A percentile compares a stretch with the other conserved stretches of the same genome.
phyloP scores from a whole-genome alignment of 1,140 invertebrate genomes.

The Mercenaria mercenaria region DNA sequence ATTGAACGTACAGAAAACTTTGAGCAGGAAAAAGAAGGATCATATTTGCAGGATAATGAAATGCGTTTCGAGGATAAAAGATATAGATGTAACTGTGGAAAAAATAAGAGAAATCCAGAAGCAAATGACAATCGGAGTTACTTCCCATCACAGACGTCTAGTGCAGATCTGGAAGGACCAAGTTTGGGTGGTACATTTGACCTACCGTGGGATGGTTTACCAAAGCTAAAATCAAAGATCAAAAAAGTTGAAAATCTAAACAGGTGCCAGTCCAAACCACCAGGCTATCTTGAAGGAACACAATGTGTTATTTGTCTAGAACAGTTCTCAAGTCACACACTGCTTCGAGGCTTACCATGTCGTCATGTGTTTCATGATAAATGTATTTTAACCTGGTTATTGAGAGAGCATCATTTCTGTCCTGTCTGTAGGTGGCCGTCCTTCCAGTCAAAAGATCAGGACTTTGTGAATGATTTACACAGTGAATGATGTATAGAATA shows the following conservation, averaged over 20 bases:
- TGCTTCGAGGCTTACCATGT: constrained; percentile 88
- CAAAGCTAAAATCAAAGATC: not conserved
- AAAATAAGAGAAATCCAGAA: not conserved
- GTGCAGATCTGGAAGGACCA: not conserved
- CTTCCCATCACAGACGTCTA: not conserved
- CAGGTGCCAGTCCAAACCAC: constrained; percentile 45
- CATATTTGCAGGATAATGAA: not conserved
- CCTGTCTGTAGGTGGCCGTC: constrained; percentile 88
- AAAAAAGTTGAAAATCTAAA: constrained; percentile 34
- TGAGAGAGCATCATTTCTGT: constrained; percentile 87
- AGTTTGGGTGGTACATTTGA: constrained; percentile 2
- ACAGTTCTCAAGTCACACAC: constrained; percentile 82
- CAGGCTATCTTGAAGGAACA: constrained; percentile 72
- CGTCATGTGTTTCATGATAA: constrained; percentile 87
- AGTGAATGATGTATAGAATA: constrained; percentile 40
- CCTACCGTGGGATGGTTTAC: constrained; percentile 43
- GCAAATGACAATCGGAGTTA: not conserved
- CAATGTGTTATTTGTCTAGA: constrained; percentile 89
- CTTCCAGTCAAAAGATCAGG: constrained; percentile 83
- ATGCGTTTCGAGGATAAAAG: not conserved
- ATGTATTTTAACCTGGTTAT: constrained; percentile 87
- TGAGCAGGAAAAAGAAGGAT: not conserved
- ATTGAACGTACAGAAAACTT: not conserved
- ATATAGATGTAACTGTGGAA: not conserved
- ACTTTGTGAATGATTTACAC: constrained; percentile 7